Evolutionary conservation across 2,113 vertebrate species (phyloP).

Genomic region (Sarotherodon lohbergeri): DNA sequence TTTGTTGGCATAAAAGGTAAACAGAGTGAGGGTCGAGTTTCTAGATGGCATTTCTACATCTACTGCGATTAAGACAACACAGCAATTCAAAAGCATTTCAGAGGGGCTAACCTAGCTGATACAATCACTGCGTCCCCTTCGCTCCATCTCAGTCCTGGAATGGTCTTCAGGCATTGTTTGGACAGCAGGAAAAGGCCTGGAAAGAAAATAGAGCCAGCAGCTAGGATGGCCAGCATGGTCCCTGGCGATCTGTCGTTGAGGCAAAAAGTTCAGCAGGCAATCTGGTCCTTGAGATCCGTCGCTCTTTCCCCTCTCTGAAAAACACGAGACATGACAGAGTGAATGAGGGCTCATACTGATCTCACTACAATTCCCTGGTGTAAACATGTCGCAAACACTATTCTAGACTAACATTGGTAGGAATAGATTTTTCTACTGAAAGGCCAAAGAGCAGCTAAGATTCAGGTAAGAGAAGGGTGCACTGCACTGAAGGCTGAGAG

Average conservation of each 20-base stretch:
- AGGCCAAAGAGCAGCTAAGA: not conserved
- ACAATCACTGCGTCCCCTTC: slow-evolving; percentile 86
- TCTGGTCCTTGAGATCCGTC: slow-evolving; percentile 48
- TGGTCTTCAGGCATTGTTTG: slow-evolving; percentile 80
- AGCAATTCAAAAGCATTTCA: not conserved
- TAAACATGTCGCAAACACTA: not conserved
- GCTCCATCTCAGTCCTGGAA: slow-evolving; percentile 81
- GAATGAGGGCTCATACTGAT: not conserved
- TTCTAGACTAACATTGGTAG: slow-evolving; percentile 16
- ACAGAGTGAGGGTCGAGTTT: not conserved
- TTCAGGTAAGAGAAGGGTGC: not conserved
- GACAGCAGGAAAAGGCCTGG: slow-evolving; percentile 85
- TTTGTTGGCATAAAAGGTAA: not conserved
- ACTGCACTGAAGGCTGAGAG: not conserved
- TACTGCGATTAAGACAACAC: not conserved
- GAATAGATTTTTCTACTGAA: not conserved
- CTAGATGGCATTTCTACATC: not conserved
- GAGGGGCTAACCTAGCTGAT: slow-evolving; percentile 78
- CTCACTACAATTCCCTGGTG: not conserved
- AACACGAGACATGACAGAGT: not conserved
- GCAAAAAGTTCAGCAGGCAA: slow-evolving; percentile 42
- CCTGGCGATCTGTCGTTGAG: slow-evolving; percentile 26
- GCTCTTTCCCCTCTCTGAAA: slow-evolving; percentile 53
- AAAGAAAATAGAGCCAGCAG: slow-evolving; percentile 85
- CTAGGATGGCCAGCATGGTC: slow-evolving; percentile 82